Base-by-base conservation (phyloP, 2,888 invertebrate genomes). In the Megamerina dolium region DNA sequence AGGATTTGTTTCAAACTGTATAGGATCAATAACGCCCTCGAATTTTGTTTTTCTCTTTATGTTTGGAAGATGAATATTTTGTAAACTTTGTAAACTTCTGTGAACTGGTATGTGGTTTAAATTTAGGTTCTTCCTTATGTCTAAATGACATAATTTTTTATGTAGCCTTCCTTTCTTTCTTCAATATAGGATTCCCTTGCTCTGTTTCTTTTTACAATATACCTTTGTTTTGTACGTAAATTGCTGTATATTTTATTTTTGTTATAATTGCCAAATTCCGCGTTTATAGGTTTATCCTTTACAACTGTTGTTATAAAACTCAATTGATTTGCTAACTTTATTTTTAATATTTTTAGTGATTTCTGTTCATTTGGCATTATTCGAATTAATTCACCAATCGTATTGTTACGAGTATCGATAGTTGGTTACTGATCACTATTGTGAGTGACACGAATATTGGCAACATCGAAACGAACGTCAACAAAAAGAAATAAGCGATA, bases 231-330 rank as follows among this genome's bases (percentile, higher is more conserved):
- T 23, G 20, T 31, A 16, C 14, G 5, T 14, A 43, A 23, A 37
- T 23, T 33, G 2, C 23, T 21, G 35, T 44, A n/a, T 13, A 43
- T 33, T 23, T 27, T n/a, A 6, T 38, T 9, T 29, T 41, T 18
- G 14, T 45, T 23, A 20, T 37, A 41, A 13, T 33, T 21, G 3
- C 37, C 45, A 29, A 10, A 35, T 29, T 41, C 30, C 19, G 41
- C 23, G 23, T 41, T 34, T 2, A 45, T 30, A 1, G 41, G 45
- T 23, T 36, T 40, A 10, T 44, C 40, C 8, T 19, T 40, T 14
- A 36, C 36, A 30, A 13, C 39, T 39, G n/a, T 39, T 39, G 27
- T 44, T 40, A 16, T 44, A 44, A 35, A 21, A 43, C 19, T 43
- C 43, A 5, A 39, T 23, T 18, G 39, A 31, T 17, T 38, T 38